Percentiles rank a stretch among this genome's conserved stretches.
phyloP scores from a whole-genome alignment of 2,797 vertebrate species.

The Microctenopoma stevenorrisi region DNA sequence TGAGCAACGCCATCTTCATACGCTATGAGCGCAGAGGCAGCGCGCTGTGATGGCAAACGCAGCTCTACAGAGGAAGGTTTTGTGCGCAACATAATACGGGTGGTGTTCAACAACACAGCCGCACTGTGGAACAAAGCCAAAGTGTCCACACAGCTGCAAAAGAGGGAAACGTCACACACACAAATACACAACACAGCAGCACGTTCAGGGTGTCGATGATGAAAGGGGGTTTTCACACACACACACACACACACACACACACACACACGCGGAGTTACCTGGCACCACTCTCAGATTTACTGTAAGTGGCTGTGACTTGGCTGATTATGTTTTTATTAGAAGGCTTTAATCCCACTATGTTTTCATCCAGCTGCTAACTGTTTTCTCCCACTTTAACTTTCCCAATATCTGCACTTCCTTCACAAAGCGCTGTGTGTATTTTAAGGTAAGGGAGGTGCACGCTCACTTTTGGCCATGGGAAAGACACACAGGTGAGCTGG shows the following conservation, averaged over 20 bases:
- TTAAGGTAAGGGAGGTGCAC: background rate
- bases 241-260: background rate
- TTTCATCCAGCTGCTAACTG: background rate
- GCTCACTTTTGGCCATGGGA: background rate
- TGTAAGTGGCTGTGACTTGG: conserved; percentile 1
- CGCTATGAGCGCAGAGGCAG: conserved; percentile 26
- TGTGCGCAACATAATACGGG: conserved; percentile 38
- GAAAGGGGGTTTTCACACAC: conserved; percentile 1
- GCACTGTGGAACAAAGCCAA: conserved; percentile 45
- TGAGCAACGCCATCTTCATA: conserved; percentile 26
- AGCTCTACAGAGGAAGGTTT: conserved; percentile 37
- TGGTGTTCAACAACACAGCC: conserved; percentile 29
- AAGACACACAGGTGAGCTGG: conserved; percentile 13
- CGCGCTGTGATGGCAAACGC: conserved; percentile 16
- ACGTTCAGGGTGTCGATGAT: conserved; percentile 5
- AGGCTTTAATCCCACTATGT: background rate
- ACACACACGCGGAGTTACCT: background rate
- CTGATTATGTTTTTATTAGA: background rate
- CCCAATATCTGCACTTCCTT: too few relatives aligned
- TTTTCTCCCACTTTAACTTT: background rate
- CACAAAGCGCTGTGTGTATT: background rate
- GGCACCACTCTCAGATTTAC: background rate
- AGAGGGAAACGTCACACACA: conserved; percentile 19
- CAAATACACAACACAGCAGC: background rate
- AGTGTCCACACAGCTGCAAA: conserved; percentile 34